Evolutionary conservation across 92 coral and sea anemone genomes (phyloP).

Genomic region (Palythoa grandis): DNA sequence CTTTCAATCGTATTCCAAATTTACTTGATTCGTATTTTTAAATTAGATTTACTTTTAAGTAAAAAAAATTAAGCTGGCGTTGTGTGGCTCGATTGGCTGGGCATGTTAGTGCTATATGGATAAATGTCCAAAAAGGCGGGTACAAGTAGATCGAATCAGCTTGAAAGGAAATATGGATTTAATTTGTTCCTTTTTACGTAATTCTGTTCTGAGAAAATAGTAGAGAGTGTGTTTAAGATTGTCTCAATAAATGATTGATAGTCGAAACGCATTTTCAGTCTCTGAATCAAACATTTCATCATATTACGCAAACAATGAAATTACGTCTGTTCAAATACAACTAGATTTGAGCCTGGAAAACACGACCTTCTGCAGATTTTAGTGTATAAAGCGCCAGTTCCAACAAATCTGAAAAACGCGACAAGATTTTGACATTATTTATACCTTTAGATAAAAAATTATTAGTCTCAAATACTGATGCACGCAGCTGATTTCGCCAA

Average conservation of each 20-base stretch:
- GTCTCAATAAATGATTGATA: neutral
- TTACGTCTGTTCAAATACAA: conserved; percentile 4
- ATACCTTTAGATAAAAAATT: neutral
- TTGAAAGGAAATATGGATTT: neutral
- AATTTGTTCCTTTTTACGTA: neutral
- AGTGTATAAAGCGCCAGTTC: neutral
- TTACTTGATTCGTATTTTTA: neutral
- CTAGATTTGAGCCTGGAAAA: neutral
- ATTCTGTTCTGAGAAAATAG: neutral
- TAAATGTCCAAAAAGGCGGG: neutral
- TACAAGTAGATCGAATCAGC: neutral
- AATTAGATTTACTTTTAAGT: neutral
- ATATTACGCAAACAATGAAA: neutral
- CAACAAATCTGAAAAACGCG: neutral
- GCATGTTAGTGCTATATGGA: neutral
- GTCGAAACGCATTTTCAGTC: neutral
- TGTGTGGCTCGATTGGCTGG: neutral
- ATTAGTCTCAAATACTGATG: neutral
- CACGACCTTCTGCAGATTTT: neutral
- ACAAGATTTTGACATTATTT: neutral
- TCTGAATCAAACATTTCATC: neutral
- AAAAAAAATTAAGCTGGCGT: neutral
- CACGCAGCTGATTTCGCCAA: neutral
- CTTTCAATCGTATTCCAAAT: neutral
- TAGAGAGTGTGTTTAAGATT: neutral